Base-by-base conservation (phyloP, 2,888 invertebrate species). In the Spilarctia lutea region DNA sequence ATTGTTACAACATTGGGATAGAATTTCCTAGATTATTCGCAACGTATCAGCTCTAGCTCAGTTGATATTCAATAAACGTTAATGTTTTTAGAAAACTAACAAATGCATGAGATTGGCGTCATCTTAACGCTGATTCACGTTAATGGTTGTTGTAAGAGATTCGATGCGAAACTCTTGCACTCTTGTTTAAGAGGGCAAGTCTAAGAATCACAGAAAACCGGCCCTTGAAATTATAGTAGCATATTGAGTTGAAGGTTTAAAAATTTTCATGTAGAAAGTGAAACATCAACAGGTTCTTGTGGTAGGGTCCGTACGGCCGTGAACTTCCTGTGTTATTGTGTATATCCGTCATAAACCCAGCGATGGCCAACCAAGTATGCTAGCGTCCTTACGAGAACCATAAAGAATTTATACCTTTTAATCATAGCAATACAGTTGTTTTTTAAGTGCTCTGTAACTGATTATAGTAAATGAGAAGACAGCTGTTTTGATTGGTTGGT, bases 251-350 rank as follows among this genome's bases (percentile, higher is more conserved):
- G 48, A 56, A 56, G 56, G 56, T 39, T 42, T 56, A 52, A 35
- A 68, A 65, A 65, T n/a, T 48, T n/a, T 33, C 24, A 65, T 72
- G 83, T 85, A 85, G 90, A 90, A 89, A 90, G 91, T 90, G 89
- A 89, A 87, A 86, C 81, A 85, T 81, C 76, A 82, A 80, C 85
- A 81, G 86, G 84, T 85, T 86, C 81, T 81, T 84, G 86, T 88
- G 86, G 83, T 79, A 82, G 81, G 83, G 83, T 81, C 81, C 81
- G 89, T 79, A 87, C 92, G 93, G 75, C 93, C 93, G 82, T 93
- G 93, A 93, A 93, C 93, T 93, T 93, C 93, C 93, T 92, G 92
- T 79, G 75, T 81, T 85, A 81, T 84, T 83, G 85, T 79, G 74
- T 75, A 78, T 82, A 79, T 85, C 83, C 83, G 82, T 86, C 86